A percentile compares a stretch with the other conserved stretches of the same genome.
Conservation (phyloP, 1,140 invertebrate species). For the Chrysoperla carnea region DNA sequence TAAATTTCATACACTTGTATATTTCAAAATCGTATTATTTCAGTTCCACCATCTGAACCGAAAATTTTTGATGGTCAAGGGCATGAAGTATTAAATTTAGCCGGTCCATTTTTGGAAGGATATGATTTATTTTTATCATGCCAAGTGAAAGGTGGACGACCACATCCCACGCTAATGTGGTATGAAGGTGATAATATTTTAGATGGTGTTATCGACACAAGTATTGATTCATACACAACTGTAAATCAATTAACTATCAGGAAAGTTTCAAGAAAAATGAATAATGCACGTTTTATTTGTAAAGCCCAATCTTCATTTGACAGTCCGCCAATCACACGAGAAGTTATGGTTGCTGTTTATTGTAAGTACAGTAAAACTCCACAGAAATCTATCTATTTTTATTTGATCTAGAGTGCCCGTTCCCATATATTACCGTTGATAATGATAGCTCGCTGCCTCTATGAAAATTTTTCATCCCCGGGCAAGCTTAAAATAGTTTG, state of each 20-base stretch:
- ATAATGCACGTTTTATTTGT: constrained; percentile 44
- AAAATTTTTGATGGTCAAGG: constrained; percentile 67
- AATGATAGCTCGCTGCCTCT: too few species aligned
- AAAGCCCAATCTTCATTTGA: constrained; percentile 45
- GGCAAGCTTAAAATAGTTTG: too few species aligned
- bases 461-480: too few species aligned
- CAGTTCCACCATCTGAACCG: constrained; percentile 59
- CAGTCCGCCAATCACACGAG: constrained; percentile 30
- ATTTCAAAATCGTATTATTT: constrained; percentile 10
- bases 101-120: constrained; percentile 69
- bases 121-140: constrained; percentile 62
- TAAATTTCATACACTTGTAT: neutral
- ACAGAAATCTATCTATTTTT: neutral
- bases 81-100: constrained; percentile 41
- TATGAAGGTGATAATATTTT: constrained; percentile 53
- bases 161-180: constrained; percentile 58
- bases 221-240: constrained; percentile 32
- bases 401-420: neutral
- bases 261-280: constrained; percentile 37
- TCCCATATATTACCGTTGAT: too few species aligned
- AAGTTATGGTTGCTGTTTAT: constrained; percentile 44
- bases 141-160: constrained; percentile 60
- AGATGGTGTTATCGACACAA: constrained; percentile 42
- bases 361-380: constrained; percentile 29
- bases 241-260: constrained; percentile 47